Base-by-base conservation (phyloP, 2,888 invertebrate genomes). In the Drosophila atroscutellata region DNA sequence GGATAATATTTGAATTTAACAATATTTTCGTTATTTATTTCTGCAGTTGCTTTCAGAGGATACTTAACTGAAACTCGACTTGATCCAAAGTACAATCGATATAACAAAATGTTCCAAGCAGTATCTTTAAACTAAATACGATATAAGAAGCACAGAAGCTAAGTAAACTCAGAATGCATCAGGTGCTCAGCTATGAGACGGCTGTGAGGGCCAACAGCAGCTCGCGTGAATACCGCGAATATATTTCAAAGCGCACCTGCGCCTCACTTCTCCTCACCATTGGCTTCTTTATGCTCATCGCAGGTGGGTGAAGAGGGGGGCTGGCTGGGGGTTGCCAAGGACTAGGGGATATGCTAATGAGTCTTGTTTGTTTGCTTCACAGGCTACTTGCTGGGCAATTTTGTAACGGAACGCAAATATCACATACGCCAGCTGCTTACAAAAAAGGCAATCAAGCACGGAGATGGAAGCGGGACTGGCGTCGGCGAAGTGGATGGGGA, bases 331-430 rank as follows among this genome's bases (percentile, higher is more conserved):
- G 36, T 5, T 30, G 24, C 18, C 42, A 36, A 55, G 76, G 37
- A 61, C 26, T 42, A 2, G 8, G 2, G 15, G 39, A 39, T 47
- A 39, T 54, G 58, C 89, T 90, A 88, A 90, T 69, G 83, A 85
- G 58, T 56, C 50, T 55, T 37, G 52, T 60, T 77, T 77, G 77
- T 77, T 77, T 49, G 30, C 49, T 56, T 80, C 63, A 32, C 78
- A 93, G 93, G 93, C 66, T 93, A 93, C 77, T 82, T 93, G 54
- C 83, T 93, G 67, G 93, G 93, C n/a, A 93, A 93, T 80, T 93
- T 92, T 64, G 92, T 93, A 37, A 89, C 92, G 36, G 93, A 93
- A 69, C 93, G 93, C 37, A 91, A 91, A 75, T 86, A 91, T 72
- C 86, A 91, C 66, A 91, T 92, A 76, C 92, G 91, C 42, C 87